Evolutionary conservation across 2,888 invertebrate genomes (phyloP).

Genomic region (Melanotus villosus): DNA sequence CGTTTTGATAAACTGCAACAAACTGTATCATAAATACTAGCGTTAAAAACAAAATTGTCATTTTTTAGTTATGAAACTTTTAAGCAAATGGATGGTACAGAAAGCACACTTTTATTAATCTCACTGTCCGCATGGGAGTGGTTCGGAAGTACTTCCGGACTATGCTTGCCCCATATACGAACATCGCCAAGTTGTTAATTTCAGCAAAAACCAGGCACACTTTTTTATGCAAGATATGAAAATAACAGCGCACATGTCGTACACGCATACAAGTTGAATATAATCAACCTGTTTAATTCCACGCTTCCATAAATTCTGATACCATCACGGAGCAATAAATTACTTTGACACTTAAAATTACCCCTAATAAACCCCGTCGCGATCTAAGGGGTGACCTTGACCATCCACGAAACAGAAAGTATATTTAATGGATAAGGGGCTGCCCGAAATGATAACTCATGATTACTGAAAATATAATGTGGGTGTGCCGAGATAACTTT

Average conservation of each 20-base stretch:
- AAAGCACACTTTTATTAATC: too few relatives aligned
- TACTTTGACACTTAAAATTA: slow-evolving; percentile 32
- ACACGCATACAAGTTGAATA: slow-evolving; percentile 33
- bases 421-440: slow-evolving; percentile 19
- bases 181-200: neutral
- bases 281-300: slow-evolving; percentile 39
- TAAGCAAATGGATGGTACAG: too few relatives aligned
- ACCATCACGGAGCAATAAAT: slow-evolving; percentile 31
- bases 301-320: slow-evolving; percentile 38
- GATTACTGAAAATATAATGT: slow-evolving; percentile 36
- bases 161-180: too few relatives aligned
- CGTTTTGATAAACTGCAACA: too few relatives aligned
- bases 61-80: too few relatives aligned
- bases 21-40: too few relatives aligned
- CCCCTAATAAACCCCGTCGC: slow-evolving; percentile 23
- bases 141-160: too few relatives aligned
- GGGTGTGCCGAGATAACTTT: slow-evolving; percentile 34
- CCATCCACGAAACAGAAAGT: slow-evolving; percentile 17
- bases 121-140: too few relatives aligned
- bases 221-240: slow-evolving; percentile 13
- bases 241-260: slow-evolving; percentile 1
- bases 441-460: slow-evolving; percentile 33
- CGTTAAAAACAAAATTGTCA: too few relatives aligned
- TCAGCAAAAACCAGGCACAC: neutral
- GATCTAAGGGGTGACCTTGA: slow-evolving; percentile 27